Conservation (phyloP, 1,140 invertebrate genomes). For the Trichonephila inaurata region DNA sequence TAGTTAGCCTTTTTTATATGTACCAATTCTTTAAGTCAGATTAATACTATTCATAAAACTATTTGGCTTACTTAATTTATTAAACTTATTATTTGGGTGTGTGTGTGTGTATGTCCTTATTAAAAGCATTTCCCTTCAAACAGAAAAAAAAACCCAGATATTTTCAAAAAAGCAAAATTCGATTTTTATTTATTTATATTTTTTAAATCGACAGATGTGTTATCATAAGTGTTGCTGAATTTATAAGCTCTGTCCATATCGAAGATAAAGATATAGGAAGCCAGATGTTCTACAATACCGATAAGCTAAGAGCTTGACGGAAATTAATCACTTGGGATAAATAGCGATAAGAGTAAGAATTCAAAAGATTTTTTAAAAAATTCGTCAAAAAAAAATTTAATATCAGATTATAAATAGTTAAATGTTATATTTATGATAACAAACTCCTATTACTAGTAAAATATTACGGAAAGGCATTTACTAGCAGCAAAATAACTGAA, state of each 20-base stretch:
- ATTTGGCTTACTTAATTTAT: no score
- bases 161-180: background rate
- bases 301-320: background rate
- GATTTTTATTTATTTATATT: background rate
- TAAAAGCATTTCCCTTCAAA: background rate
- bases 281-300: conserved; percentile 20
- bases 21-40: no score
- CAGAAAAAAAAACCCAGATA: background rate
- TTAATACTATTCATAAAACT: no score
- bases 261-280: conserved; percentile 17
- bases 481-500: no score
- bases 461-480: no score
- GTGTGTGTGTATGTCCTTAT: background rate
- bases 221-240: background rate
- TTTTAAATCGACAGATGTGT: background rate
- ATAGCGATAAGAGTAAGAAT: background rate
- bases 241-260: background rate
- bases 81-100: no score
- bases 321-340: background rate
- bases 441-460: no score
- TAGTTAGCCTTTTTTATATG: no score
- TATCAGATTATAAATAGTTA: background rate
- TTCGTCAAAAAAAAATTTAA: background rate
- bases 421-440: no score
- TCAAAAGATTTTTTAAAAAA: background rate